These are phyloP conservation scores for Phalacrocorax carbo DNA, from an alignment of 2,113 vertebrate genomes.

Conservation along the genomic window DNA sequence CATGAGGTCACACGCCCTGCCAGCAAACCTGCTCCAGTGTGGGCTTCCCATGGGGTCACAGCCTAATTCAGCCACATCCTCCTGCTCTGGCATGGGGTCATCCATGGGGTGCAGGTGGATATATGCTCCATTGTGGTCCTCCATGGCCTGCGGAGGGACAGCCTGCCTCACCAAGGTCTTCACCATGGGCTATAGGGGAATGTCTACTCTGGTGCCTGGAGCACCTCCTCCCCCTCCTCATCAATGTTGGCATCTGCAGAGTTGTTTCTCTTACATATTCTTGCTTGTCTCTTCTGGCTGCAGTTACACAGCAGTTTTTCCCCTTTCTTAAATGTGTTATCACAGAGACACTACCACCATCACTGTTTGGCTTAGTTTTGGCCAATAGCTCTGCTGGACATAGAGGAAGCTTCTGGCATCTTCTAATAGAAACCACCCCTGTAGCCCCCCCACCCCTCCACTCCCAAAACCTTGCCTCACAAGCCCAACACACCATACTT, in stretches of 20 bases:
- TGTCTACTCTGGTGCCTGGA: fast-evolving
- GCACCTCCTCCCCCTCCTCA: background rate
- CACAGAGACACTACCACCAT: background rate
- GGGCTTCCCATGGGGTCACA: too few relatives aligned
- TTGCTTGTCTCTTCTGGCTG: background rate
- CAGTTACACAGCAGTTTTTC: background rate
- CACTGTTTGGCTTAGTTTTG: background rate
- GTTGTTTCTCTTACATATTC: background rate
- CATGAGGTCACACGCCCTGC: background rate
- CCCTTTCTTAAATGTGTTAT: background rate
- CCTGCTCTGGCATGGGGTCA: background rate
- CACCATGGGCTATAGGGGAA: background rate
- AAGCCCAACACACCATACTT: background rate
- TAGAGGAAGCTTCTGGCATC: background rate
- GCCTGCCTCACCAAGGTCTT: background rate
- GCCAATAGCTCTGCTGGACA: background rate
- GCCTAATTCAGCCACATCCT: too few relatives aligned
- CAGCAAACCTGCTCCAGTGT: background rate
- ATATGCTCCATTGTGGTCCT: background rate
- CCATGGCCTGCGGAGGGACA: background rate
- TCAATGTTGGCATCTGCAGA: background rate
- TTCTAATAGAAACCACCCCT: background rate
- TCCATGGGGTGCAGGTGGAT: background rate
- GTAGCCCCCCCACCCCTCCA: background rate
- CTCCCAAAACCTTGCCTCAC: background rate